Evolutionary conservation across 2,797 vertebrate genomes (phyloP), one percentile per base, ranked within the genome.

Genomic region (Hyperoplus lanceolatus): DNA sequence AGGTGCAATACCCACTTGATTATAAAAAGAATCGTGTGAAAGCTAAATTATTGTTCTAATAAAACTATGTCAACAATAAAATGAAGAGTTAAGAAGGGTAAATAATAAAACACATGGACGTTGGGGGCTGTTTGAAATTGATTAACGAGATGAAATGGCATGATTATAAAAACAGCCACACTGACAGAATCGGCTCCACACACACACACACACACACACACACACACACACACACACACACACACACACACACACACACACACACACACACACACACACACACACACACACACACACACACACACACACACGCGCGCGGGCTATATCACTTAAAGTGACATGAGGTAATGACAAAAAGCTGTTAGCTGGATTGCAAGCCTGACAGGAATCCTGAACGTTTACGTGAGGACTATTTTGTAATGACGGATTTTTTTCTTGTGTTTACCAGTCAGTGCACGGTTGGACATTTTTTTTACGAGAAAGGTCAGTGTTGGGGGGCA

Each of bases 211-310:
- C 82, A 64, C 65, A 80, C 63, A 69, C 1, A 86, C 74, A 77
- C 82, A 64, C 65, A 80, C 63, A 69, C 1, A 86, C 74, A 77
- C 82, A 64, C 65, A 80, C 63, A 69, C 1, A 86, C 74, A 77
- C 82, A 64, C 65, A 80, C 63, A 69, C 1, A 86, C 74, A 77
- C 82, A 64, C 65, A 80, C 63, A 69, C 1, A 86, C 74, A 77
- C 82, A 64, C 65, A 80, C 63, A 69, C 1, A 59, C 21, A 21
- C 21, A 21, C 21, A 21, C 21, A 2, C 21, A 2, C 21, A 21
- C 21, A 21, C 21, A 21, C 21, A 21, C 21, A 21, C 21, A 21
- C 21, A 21, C 21, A 21, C 21, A 21, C 21, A 21, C 21, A 21
- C 21, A 21, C 21, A 21, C 21, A 21, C 21, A 86, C 74, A 77